Evolutionary conservation across 2,113 vertebrate genomes (phyloP), one percentile per base, ranked within the genome.

Genomic region (Athene noctua): DNA sequence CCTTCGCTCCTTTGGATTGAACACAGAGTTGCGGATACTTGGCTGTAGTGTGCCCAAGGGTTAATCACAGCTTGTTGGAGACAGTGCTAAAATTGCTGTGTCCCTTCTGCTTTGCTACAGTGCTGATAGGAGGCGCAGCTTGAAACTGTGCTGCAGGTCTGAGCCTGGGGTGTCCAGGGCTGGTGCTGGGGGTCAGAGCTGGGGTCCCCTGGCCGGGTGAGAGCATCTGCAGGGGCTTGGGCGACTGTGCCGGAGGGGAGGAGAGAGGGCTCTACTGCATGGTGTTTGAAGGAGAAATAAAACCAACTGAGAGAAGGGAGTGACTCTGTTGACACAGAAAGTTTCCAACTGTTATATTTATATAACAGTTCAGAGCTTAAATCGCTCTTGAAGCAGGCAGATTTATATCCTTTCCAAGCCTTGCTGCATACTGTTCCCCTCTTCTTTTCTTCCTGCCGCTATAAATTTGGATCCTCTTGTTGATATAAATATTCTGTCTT

Each of bases 271-370:
- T 68, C 67, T 72, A 54, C 71, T 72, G 52, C 32, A 1, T 11
- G 36, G 44, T 0, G 6, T 57, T 71, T 26, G 67, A 30, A 74
- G 63, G 66, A 87, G 92, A 66, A 87, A 49, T 44, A 87, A 88
- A 80, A 68, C 47, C 73, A 29, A 3, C 34, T 3, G 58, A 89
- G 90, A 40, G 78, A 68, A 86, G 75, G 95, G 91, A 86, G 92
- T 77, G 89, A 73, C 87, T 57, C 9, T 93, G 79, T 84, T 94
- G 95, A 90, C 87, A 85, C 70, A 92, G 82, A 94, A 83, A 77
- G 78, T 96, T 96, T 94, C 92, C 94, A 87, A 94, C 92, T 94
- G 86, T 79, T 89, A 8, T 79, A 52, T 93, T 93, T 90, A 84
- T 94, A 44, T 86, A 62, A 73, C 65, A 90, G 89, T 75, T 91